Evolutionary conservation across 2,113 vertebrate genomes (phyloP), one percentile per base, ranked within the genome.

Genomic region (Myxocyprinus asiaticus): DNA sequence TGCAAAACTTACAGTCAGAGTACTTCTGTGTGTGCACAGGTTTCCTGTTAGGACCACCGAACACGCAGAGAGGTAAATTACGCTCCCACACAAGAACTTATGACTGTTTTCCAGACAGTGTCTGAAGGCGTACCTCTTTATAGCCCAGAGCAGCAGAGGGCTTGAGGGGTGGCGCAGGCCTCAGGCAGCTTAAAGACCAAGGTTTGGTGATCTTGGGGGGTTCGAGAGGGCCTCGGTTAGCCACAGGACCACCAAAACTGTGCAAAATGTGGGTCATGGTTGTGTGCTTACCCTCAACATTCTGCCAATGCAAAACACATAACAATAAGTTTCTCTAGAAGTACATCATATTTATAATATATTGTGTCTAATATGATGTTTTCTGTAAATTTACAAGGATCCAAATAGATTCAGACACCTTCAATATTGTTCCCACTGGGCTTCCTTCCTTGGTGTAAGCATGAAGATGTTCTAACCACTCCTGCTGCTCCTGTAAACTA

Each of bases 111-210:
- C 78, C 76, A 44, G 9, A 47, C 45, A 22, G 33, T 6, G 0
- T 48, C 2, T 11, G 51, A 56, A 9, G 48, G 62, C n/a, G n/a
- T 96, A 99, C 98, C 96, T 99, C 97, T 93, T 99, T 99, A 91
- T 98, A 99, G 85, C 96, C 94, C 87, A 99, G 93, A 0, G 98
- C 98, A 11, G 96, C 97, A 0, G 97, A 99, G 0, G 96, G 97
- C 82, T 95, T 95, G 86, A 99, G 98, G 0, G 98, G 97, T 47
- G 98, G 98, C 7, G 97, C 96, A 0, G 98, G 98, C 69, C 98
- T 94, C 61, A 99, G 94, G 86, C 98, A 99, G 92, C 98, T 99
- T 86, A 99, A 89, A 76, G 95, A 98, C 98, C 98, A 99, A 0
- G 98, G 96, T 85, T 98, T 98, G 88, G 94, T 93, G 86, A 93